These are phyloP conservation scores for Pasiphila rectangulata DNA, from an alignment of 2,888 invertebrate species.

Conservation along the genomic window DNA sequence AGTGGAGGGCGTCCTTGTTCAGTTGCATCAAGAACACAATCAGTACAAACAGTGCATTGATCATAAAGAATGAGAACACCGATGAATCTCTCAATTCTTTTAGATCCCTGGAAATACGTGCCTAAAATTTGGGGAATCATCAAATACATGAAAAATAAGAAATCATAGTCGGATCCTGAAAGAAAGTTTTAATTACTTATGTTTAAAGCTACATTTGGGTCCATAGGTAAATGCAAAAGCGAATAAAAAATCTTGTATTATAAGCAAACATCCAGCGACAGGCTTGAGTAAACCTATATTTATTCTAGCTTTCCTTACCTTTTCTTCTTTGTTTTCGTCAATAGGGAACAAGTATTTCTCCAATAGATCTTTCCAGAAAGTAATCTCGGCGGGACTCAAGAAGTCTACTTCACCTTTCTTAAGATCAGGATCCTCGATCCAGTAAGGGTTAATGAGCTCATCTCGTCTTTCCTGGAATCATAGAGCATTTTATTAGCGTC, in stretches of 20 bases:
- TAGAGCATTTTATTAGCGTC: too few species aligned
- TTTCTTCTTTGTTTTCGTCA: slow-evolving; percentile 93
- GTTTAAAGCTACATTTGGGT: neutral
- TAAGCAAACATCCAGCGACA: too few species aligned
- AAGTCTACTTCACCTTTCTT: slow-evolving; percentile 95
- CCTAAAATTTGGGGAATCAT: slow-evolving; percentile 84
- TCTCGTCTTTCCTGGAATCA: slow-evolving; percentile 84
- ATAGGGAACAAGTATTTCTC: slow-evolving; percentile 97
- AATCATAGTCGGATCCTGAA: slow-evolving; percentile 40
- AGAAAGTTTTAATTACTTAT: slow-evolving; percentile 40
- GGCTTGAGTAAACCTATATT: too few species aligned
- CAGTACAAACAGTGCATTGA: slow-evolving; percentile 98
- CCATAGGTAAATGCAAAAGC: slow-evolving; percentile 1
- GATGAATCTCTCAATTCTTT: slow-evolving; percentile 97
- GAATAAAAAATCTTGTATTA: too few species aligned
- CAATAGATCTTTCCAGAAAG: slow-evolving; percentile 97
- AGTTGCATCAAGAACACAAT: slow-evolving; percentile 99
- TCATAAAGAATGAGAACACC: slow-evolving; percentile 98
- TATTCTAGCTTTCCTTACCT: slow-evolving; percentile 81
- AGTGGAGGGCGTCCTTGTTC: slow-evolving; percentile 97
- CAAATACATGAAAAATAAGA: slow-evolving; percentile 35
- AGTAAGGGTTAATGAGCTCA: slow-evolving; percentile 94
- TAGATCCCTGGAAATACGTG: slow-evolving; percentile 93
- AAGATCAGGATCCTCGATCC: slow-evolving; percentile 95
- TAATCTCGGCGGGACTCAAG: slow-evolving; percentile 89